Base-by-base conservation (phyloP, 2,113 vertebrate species). In the Upupa epops region DNA sequence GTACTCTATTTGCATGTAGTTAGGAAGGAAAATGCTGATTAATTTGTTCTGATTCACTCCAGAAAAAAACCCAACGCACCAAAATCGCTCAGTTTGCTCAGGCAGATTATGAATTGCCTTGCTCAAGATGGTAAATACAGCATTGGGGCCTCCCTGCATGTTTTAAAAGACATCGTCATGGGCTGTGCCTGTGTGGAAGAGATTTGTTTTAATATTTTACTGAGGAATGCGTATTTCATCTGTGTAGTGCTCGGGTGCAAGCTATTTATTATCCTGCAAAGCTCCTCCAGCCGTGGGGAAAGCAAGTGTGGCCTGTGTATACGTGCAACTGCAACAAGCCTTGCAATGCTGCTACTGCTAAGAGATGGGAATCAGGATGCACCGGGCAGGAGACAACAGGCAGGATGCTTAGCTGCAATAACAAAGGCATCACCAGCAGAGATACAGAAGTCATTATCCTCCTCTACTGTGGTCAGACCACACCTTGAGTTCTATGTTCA, bases 11-110 rank as follows among this genome's bases (percentile, higher is more conserved):
- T 74, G 60, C 83, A 59, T 86, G 70, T 14, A 36, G 72, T 87
- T 87, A 76, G 64, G 71, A 68, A 86, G 51, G 17, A 72, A 89
- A 84, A 89, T 31, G 31, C 90, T 72, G 63, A 95, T 94, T 90
- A 93, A 91, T 96, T 93, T 97, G 82, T 94, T 84, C 88, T 73
- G 69, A 94, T 90, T 79, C 36, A 58, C 11, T 95, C 61, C 71
- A 49, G 48, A 49, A 83, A 70, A 83, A 63, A 60, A 15, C 45
- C 26, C n/a, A n/a, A n/a, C n/a, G n/a, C n/a, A n/a, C n/a, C n/a
- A 42, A 42, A 42, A 11, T 15, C 15, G 40, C 40, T 90, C 70
- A 58, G 17, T 16, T 69, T 96, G 37, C 34, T 72, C 54, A 58
- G 46, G 48, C 82, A 68, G 66, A 89, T 87, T 89, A 81, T 92